These are phyloP conservation scores for Lucinisca nassula DNA, from an alignment of 2,888 invertebrate genomes.

Conservation along the genomic window DNA sequence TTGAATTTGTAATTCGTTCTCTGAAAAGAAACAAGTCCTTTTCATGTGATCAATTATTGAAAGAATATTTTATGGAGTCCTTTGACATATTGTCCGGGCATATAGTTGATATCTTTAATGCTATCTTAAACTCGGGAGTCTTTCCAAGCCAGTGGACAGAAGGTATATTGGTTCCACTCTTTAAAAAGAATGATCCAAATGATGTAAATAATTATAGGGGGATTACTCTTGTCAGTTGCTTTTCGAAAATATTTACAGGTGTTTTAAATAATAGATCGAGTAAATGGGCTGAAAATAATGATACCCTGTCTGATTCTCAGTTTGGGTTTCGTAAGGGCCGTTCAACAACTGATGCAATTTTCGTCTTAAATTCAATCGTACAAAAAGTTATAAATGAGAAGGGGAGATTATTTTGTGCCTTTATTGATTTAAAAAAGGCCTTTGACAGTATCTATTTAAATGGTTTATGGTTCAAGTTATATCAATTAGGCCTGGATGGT, in stretches of 20 bases:
- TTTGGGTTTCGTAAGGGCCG: slow-evolving; percentile 27
- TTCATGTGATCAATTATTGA: slow-evolving; percentile 10
- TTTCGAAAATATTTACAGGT: slow-evolving; percentile 37
- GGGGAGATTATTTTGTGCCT: slow-evolving; percentile 14
- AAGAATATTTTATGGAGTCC: slow-evolving; percentile 40
- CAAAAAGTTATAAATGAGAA: not conserved
- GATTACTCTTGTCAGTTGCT: slow-evolving; percentile 37
- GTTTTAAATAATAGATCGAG: slow-evolving; percentile 27
- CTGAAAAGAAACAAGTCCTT: slow-evolving; percentile 20
- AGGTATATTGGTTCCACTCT: slow-evolving; percentile 39
- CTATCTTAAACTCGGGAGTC: slow-evolving; percentile 29
- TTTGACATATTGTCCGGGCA: slow-evolving; percentile 32
- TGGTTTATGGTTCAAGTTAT: slow-evolving; percentile 40
- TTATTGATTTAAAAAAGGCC: slow-evolving; percentile 23
- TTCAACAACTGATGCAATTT: slow-evolving; percentile 42
- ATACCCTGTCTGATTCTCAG: slow-evolving; percentile 25
- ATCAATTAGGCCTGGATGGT: slow-evolving; percentile 9
- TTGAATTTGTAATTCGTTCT: not conserved
- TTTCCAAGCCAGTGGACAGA: slow-evolving; percentile 37
- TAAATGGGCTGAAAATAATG: slow-evolving; percentile 9
- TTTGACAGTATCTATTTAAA: slow-evolving; percentile 38
- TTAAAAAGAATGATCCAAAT: slow-evolving; percentile 30
- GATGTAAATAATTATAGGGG: slow-evolving; percentile 48
- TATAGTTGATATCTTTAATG: slow-evolving; percentile 35
- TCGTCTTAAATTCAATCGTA: slow-evolving; percentile 20